Conservation (phyloP, 2,113 vertebrate species). For the Hucho hucho region DNA sequence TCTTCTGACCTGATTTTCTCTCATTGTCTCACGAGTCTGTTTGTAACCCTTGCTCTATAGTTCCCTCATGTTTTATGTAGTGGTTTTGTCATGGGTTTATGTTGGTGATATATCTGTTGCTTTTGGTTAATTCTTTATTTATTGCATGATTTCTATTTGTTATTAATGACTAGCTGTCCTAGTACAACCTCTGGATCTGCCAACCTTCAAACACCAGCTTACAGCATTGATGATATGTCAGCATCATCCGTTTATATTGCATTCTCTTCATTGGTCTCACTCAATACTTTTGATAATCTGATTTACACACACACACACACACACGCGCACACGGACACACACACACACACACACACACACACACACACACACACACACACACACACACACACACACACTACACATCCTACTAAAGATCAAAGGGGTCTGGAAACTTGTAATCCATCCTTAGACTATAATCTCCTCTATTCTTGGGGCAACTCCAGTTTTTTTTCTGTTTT, state of each 20-base stretch:
- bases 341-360: too few relatives aligned
- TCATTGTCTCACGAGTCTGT: not conserved
- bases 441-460: slow-evolving; percentile 52
- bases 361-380: not conserved
- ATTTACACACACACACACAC: not conserved
- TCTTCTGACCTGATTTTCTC: slow-evolving; percentile 7
- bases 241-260: not conserved
- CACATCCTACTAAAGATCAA: slow-evolving; percentile 38
- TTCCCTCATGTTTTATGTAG: not conserved
- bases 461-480: slow-evolving; percentile 30
- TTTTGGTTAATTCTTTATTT: not conserved
- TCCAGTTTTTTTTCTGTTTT: slow-evolving; percentile 18
- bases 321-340: too few relatives aligned
- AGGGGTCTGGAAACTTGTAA: slow-evolving; percentile 50
- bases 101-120: not conserved
- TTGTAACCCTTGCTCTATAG: not conserved
- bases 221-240: slow-evolving; percentile 50
- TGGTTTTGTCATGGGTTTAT: not conserved
- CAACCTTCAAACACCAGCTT: not conserved
- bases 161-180: not conserved
- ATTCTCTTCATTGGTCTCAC: not conserved
- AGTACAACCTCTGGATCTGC: not conserved
- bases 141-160: not conserved
- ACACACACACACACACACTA: not conserved
- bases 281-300: slow-evolving; percentile 42